phyloP scores from a whole-genome alignment of 2,113 vertebrate genomes.

The Oreotrochilus melanogaster region DNA sequence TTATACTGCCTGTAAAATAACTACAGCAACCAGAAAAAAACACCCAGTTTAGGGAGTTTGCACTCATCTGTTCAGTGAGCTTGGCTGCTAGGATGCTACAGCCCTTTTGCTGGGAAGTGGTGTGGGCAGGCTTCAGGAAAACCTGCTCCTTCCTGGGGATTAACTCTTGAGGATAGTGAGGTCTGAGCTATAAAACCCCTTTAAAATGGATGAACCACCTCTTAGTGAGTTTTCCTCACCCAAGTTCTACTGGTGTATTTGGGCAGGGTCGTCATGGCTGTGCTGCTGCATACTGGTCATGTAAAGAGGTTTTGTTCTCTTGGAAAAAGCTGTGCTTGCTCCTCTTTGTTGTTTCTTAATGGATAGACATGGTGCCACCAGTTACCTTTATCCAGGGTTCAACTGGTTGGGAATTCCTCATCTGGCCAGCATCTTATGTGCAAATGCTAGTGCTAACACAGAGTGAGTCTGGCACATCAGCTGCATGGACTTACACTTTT shows the following conservation, averaged over 20 bases:
- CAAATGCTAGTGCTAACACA: background rate
- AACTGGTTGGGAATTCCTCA: background rate
- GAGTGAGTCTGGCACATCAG: background rate
- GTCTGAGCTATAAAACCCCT: background rate
- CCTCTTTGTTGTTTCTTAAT: background rate
- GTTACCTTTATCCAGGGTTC: background rate
- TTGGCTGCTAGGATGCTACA: background rate
- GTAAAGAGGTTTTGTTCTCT: background rate
- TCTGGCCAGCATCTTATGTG: background rate
- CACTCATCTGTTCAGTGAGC: background rate
- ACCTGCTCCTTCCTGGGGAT: background rate
- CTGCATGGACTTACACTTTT: background rate
- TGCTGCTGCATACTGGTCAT: background rate
- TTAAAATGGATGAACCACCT: background rate
- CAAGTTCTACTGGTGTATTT: background rate
- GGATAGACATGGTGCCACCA: background rate
- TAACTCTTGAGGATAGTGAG: background rate
- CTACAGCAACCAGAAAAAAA: rapidly evolving
- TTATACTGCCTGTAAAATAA: background rate
- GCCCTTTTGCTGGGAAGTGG: background rate
- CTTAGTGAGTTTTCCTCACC: background rate
- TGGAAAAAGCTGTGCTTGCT: background rate
- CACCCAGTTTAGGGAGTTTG: background rate
- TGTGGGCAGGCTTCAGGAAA: background rate
- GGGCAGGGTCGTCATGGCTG: background rate